A percentile compares a stretch with the other conserved stretches of the same genome.
These are phyloP conservation scores for Scaptomyza pallida DNA, from an alignment of 1,140 invertebrate genomes.

Conservation along the genomic window DNA sequence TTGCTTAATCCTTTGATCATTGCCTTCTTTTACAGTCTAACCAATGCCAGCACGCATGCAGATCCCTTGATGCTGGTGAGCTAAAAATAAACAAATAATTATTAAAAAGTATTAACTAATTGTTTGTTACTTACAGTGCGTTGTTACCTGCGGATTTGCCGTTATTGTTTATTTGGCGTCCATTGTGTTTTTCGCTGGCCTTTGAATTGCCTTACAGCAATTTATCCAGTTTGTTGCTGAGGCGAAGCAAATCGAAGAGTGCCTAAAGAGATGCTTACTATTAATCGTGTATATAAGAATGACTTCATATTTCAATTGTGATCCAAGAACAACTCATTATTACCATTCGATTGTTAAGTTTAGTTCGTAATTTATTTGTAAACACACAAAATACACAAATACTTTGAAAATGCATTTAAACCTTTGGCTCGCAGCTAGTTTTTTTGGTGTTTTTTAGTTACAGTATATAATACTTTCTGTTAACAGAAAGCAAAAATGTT, in stretches of 20 bases:
- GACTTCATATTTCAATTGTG: slow-evolving; percentile 74
- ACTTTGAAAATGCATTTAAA: not conserved
- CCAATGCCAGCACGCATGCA: slow-evolving; percentile 72
- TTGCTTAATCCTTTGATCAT: slow-evolving; percentile 81
- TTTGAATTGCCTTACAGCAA: slow-evolving; percentile 83
- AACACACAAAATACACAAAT: slow-evolving; percentile 9
- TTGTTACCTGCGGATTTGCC: slow-evolving; percentile 75
- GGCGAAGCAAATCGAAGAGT: slow-evolving; percentile 51
- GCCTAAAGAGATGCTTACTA: slow-evolving; percentile 64
- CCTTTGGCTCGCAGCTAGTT: not conserved
- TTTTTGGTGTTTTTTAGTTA: not conserved
- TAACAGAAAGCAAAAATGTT: too few relatives aligned
- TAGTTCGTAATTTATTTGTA: slow-evolving; percentile 45
- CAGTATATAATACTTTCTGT: not conserved
- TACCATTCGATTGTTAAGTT: slow-evolving; percentile 30
- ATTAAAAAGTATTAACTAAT: not conserved
- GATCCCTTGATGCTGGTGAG: slow-evolving; percentile 83
- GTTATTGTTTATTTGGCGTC: slow-evolving; percentile 80
- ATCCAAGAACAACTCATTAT: slow-evolving; percentile 51
- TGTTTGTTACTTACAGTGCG: slow-evolving; percentile 49
- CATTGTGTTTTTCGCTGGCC: slow-evolving; percentile 76
- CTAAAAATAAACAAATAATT: not conserved
- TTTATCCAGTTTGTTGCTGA: slow-evolving; percentile 68
- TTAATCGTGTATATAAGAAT: slow-evolving; percentile 17
- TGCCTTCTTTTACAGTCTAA: slow-evolving; percentile 71